Percentiles rank a stretch among this genome's conserved stretches.
Conservation (phyloP, 2,888 invertebrate species). For the Auanema freiburgensis region DNA sequence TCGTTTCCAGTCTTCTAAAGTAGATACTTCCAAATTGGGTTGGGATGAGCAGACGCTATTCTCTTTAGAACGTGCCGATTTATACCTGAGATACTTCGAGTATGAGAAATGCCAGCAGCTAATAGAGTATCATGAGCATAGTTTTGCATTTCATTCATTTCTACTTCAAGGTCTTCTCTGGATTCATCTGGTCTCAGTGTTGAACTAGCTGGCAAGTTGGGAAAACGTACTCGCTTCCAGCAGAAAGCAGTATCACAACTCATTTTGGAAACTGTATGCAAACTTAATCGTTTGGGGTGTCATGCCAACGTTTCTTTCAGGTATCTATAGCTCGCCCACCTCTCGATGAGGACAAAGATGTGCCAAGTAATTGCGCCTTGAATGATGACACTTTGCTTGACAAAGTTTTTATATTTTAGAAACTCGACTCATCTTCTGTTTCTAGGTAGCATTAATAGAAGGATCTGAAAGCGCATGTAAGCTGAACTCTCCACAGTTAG, state of each 20-base stretch:
- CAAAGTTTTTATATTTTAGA: constrained; percentile 73
- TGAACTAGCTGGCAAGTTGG: constrained; percentile 73
- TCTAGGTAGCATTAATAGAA: constrained; percentile 7
- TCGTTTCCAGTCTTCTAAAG: constrained; percentile 1
- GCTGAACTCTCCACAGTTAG: constrained; percentile 67
- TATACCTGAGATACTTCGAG: constrained; percentile 26
- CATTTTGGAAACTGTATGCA: constrained; percentile 32
- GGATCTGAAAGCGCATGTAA: constrained; percentile 19
- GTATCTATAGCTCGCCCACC: background rate
- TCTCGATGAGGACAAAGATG: constrained; percentile 36
- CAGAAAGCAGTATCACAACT: constrained; percentile 81
- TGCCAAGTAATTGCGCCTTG: constrained; percentile 72
- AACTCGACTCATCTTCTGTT: background rate
- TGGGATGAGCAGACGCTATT: constrained; percentile 13
- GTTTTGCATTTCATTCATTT: too few species aligned
- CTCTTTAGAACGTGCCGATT: constrained; percentile 21
- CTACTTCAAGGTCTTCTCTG: constrained; percentile 19
- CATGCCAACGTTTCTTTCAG: background rate
- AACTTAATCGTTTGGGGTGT: background rate
- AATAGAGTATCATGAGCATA: too few species aligned
- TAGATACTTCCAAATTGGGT: background rate
- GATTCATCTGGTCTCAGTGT: constrained; percentile 26
- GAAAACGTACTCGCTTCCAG: constrained; percentile 88
- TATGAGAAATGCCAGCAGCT: constrained; percentile 12
- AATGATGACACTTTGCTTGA: constrained; percentile 86